A percentile compares a stretch with the other conserved stretches of the same genome.
Conservation (phyloP, 1,140 invertebrate genomes). For the Conopomorpha cramerella region DNA sequence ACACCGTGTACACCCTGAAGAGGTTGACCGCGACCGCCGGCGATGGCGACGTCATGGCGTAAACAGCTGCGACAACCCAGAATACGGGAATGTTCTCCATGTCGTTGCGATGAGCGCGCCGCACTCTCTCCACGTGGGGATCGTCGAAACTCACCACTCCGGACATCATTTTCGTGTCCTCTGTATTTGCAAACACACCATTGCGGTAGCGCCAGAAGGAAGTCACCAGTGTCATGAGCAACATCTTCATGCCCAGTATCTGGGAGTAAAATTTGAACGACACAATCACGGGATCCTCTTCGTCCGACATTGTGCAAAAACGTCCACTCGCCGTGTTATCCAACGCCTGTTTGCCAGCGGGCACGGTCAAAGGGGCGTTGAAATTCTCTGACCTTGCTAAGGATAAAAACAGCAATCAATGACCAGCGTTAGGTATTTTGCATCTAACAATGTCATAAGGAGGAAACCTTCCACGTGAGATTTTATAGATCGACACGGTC, state of each 20-base stretch:
- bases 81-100: constrained; percentile 72
- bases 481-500: too few species aligned
- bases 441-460: too few species aligned
- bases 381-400: too few species aligned
- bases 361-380: too few species aligned
- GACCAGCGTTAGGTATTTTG: too few species aligned
- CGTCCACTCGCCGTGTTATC: too few species aligned
- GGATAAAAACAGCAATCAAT: too few species aligned
- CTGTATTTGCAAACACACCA: constrained; percentile 21
- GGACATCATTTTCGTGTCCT: constrained; percentile 25
- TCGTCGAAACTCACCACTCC: constrained; percentile 50
- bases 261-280: constrained; percentile 35
- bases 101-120: constrained; percentile 70
- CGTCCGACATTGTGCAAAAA: background rate
- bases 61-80: constrained; percentile 63
- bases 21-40: constrained; percentile 49
- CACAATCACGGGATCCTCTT: constrained; percentile 22
- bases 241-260: constrained; percentile 47
- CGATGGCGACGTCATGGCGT: constrained; percentile 63
- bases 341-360: too few species aligned
- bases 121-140: constrained; percentile 49
- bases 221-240: constrained; percentile 44
- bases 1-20: constrained; percentile 62
- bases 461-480: too few species aligned
- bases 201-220: constrained; percentile 29